Evolutionary conservation across 2,888 invertebrate genomes (phyloP), one percentile per base, ranked within the genome.

Genomic region (Synanthedon myopaeformis): DNA sequence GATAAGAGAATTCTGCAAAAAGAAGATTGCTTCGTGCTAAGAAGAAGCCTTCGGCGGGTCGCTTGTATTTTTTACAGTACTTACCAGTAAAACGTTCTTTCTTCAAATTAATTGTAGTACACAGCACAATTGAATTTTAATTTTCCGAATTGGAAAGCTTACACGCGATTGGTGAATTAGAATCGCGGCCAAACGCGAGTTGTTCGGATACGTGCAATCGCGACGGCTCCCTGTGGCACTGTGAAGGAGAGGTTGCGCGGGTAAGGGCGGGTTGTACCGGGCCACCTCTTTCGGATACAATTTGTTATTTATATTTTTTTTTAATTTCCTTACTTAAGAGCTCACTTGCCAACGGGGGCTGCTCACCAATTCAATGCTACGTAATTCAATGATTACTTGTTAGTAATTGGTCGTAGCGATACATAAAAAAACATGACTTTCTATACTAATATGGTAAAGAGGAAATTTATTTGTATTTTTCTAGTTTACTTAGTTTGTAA

Each of bases 191-290:
- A 41, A 53, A 53, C 55, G 10, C 55, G 53, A 52, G 55, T 53
- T 53, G 45, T 58, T 57, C 42, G 10, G 52, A 66, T 67, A 68
- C 79, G 80, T 76, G 72, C 73, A 67, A 61, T 61, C 66, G 51
- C 52, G 42, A 52, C 65, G 73, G 66, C 65, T 63, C 59, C 61
- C 74, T 67, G 62, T 62, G 63, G 61, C 57, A 78, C 76, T 79
- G 58, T 80, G 79, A 35, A 8, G 58, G 61, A 56, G 60, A 59
- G 60, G 56, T 54, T 55, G 57, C 60, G 58, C 55, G 56, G 50
- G 54, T 49, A 51, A 57, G 52, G 51, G 55, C 52, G 53, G 50
- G 53, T 12, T 49, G 49, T 13, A 17, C 19, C 12, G 23, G 17
- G 35, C 8, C 35, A 10, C 35, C 10, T 35, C 14, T 45, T 45